Evolutionary conservation across 2,888 invertebrate genomes (phyloP), one percentile per base, ranked within the genome.

Genomic region (Lottia gigantea): DNA sequence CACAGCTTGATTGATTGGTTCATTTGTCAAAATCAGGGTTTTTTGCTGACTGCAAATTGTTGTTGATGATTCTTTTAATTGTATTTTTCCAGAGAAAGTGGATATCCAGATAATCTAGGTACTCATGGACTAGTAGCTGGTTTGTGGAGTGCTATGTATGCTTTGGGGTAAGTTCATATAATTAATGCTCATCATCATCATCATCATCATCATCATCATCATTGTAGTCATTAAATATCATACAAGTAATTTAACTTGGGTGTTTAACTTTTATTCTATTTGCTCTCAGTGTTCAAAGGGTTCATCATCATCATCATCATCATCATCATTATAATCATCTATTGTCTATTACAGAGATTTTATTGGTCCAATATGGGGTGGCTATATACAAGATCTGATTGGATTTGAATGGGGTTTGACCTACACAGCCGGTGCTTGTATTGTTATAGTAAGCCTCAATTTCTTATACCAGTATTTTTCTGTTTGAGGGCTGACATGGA

Each of bases 401-500:
- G 69, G 65, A 4, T 69, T 69, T n/a, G 55, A n/a, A 7, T 26
- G 26, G 16, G 64, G 64, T 8, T 23, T 69, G n/a, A 69, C 64
- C 19, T 69, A 69, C 62, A 62, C 67, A 6, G 67, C 62, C 12
- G 23, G 62, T 8, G 67, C 62, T 15, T 62, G 67, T 46, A 1
- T 68, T n/a, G 11, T 68, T 7, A 45, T 45, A 2, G 67, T 68
- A 46, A 62, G 67, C 62, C 25, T 65, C 6, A 19, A 11, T 45
- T 19, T 19, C 31, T 31, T 31, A 31, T 31, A n/a, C n/a, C n/a
- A n/a, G n/a, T n/a, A n/a, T n/a, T 3, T 31, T 31, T 31, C 31
- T 31, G 31, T 31, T 31, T 31, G 3, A 31, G 83, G 83, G 2
- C 31, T 31, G 31, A 31, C 6, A 31, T 31, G 2, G 31, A 6